Evolutionary conservation across 1,140 invertebrate species (phyloP).

Genomic region (Hyphantria cunea): DNA sequence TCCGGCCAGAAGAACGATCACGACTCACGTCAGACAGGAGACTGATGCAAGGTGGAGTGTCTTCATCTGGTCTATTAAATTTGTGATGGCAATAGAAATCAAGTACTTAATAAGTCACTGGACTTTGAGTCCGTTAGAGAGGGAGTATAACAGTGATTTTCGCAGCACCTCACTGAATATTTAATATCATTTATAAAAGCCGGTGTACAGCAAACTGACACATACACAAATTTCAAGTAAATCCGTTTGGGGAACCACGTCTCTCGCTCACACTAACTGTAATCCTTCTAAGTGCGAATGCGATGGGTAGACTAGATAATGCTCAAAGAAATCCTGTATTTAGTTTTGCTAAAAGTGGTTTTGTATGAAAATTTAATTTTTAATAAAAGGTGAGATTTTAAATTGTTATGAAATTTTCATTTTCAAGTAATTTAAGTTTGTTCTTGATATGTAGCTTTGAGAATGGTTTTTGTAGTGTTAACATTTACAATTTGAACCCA

Average conservation of each 20-base stretch:
- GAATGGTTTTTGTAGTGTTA: no score
- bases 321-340: slow-evolving; percentile 49
- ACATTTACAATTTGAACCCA: no score
- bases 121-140: slow-evolving; percentile 44
- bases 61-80: no score
- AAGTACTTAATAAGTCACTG: slow-evolving; percentile 45
- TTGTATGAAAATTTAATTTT: slow-evolving; percentile 58
- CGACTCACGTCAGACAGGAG: no score
- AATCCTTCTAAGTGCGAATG: slow-evolving; percentile 10
- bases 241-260: slow-evolving; percentile 29
- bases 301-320: slow-evolving; percentile 32
- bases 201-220: slow-evolving; percentile 50
- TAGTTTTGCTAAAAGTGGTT: slow-evolving; percentile 42
- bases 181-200: slow-evolving; percentile 75
- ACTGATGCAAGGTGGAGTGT: no score
- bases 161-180: slow-evolving; percentile 68
- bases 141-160: slow-evolving; percentile 62
- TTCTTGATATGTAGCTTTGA: not conserved
- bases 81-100: not conserved
- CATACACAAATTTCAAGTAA: slow-evolving; percentile 60
- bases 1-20: no score
- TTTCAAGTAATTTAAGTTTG: not conserved
- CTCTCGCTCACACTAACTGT: slow-evolving; percentile 28
- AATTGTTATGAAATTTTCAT: not conserved
- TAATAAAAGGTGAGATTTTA: not conserved